Evolutionary conservation across 2,113 vertebrate species (phyloP), one percentile per base, ranked within the genome.

Genomic region (Triplophysa dalaica): DNA sequence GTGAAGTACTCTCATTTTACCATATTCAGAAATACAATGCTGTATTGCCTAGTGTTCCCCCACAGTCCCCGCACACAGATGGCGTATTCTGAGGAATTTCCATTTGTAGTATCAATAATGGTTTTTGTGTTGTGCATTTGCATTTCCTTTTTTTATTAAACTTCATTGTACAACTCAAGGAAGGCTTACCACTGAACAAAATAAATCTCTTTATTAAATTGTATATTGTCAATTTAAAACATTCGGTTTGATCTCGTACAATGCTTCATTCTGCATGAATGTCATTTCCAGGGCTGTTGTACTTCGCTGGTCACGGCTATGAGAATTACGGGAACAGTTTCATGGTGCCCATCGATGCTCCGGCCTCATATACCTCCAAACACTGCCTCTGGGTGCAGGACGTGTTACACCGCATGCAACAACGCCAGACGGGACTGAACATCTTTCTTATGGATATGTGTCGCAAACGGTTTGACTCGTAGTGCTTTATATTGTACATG

Each of bases 321-420:
- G 95, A 96, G 81, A 96, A 96, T 62, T 96, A 91, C 0, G 95
- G 95, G 60, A 95, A 95, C 91, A 96, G 95, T 86, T 96, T 95
- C 88, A 95, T 96, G 95, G 94, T 96, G 68, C 95, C 95, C 65
- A 94, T 93, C 0, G 95, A 96, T 0, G 95, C 94, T 0, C 95
- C 95, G 0, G 84, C 84, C 9, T 90, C 93, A 24, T 94, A 93
- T 87, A 95, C 92, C 0, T 95, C 94, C 0, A 87, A 93, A 2
- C 93, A 95, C 86, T 95, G 95, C 83, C 81, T 96, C 76, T 95
- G 95, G 9, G 95, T 96, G 48, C 95, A 95, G 87, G 81, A 84
- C 3, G 91, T 96, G 70, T 90, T 96, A 61, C 92, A 86, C 69
- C 86, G 85, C 64, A 96, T 96, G 95, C 95, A 96, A 90, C 89